A percentile compares a stretch with the other conserved stretches of the same genome.
Conservation (phyloP, 1,140 invertebrate genomes). For the Papilio polyxenes region DNA sequence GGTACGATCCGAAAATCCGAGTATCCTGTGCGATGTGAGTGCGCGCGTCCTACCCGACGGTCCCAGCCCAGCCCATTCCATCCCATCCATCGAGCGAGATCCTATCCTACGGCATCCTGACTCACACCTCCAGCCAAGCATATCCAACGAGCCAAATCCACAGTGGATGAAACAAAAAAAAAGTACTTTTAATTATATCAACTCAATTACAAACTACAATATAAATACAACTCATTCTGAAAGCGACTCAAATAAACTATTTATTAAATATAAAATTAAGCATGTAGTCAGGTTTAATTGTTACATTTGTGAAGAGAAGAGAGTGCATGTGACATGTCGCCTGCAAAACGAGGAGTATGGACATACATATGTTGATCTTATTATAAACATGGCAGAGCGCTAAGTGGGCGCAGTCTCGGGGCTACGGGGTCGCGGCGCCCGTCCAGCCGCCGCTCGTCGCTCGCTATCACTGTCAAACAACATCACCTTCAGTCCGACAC, state of each 20-base stretch:
- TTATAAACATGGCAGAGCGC: slow-evolving; percentile 36
- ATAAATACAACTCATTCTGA: slow-evolving; percentile 30
- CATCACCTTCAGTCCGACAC: slow-evolving; percentile 42
- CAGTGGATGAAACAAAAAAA: slow-evolving; percentile 80
- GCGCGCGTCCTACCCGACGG: slow-evolving; percentile 48
- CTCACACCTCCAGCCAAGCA: slow-evolving; percentile 71
- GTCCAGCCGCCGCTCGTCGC: slow-evolving; percentile 38
- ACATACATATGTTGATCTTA: slow-evolving; percentile 28
- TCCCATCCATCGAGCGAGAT: slow-evolving; percentile 45
- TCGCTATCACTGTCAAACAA: slow-evolving; percentile 45
- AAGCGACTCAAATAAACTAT: slow-evolving; percentile 17
- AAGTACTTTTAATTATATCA: slow-evolving; percentile 68
- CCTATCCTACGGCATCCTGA: slow-evolving; percentile 62
- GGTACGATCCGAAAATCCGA: slow-evolving; percentile 57
- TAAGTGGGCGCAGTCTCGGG: slow-evolving; percentile 32
- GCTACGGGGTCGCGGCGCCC: slow-evolving; percentile 27
- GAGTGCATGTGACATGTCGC: slow-evolving; percentile 28
- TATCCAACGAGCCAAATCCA: slow-evolving; percentile 75
- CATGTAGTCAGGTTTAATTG: background rate
- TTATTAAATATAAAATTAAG: background rate
- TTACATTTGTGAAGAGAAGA: slow-evolving; percentile 21
- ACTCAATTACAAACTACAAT: slow-evolving; percentile 10
- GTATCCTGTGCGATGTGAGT: slow-evolving; percentile 45
- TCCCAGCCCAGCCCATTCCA: slow-evolving; percentile 47
- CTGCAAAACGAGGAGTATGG: slow-evolving; percentile 29